Conservation (phyloP, 2,888 invertebrate genomes). For the Lithophane ornitopus region DNA sequence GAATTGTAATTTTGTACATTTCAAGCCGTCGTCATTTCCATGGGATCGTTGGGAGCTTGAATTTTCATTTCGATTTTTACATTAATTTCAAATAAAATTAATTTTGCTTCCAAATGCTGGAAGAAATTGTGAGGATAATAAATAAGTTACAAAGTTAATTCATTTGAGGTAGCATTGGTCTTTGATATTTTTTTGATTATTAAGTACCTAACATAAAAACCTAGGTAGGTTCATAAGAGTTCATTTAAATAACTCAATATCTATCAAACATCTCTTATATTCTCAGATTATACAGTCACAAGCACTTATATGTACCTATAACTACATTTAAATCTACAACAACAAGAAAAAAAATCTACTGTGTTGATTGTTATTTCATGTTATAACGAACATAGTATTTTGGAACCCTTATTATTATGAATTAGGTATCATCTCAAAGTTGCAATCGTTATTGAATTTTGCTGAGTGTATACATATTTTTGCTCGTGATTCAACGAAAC, state of each 20-base stretch:
- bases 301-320: no score
- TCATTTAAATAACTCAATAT: not conserved
- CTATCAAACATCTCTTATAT: not conserved
- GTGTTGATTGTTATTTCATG: no score
- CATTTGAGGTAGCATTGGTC: not conserved
- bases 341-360: no score
- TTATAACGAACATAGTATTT: no score
- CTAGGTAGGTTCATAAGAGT: not conserved
- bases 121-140: conserved; percentile 14
- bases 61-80: conserved; percentile 15
- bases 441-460: no score
- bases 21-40: conserved; percentile 2
- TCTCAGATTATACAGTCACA: no score
- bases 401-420: no score
- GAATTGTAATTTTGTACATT: conserved; percentile 52
- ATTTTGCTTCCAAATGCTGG: not conserved
- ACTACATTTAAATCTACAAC: no score
- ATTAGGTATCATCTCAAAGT: no score
- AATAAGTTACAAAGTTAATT: conserved; percentile 4
- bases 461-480: no score
- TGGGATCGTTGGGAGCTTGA: not conserved
- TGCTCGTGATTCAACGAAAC: no score
- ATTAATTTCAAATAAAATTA: conserved; percentile 20
- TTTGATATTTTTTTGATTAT: not conserved
- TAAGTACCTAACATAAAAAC: not conserved